These are phyloP conservation scores for Psittacus erithacus DNA, from an alignment of 2,113 vertebrate species.

Conservation along the genomic window DNA sequence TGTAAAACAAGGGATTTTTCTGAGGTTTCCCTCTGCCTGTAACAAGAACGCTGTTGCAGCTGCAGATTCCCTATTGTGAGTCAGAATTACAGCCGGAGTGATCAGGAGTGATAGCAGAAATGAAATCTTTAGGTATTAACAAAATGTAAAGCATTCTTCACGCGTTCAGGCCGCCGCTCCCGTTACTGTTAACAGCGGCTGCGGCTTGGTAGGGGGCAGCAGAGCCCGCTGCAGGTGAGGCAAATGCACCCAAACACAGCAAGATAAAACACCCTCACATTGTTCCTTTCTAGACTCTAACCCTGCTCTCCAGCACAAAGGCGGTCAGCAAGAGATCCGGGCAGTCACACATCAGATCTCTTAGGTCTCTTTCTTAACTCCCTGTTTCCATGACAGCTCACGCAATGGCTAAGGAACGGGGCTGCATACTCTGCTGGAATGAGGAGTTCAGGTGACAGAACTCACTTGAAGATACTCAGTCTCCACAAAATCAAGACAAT, in stretches of 20 bases:
- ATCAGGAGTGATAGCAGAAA: not conserved
- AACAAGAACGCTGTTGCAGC: not conserved
- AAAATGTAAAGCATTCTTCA: not conserved
- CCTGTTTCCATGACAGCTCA: not conserved
- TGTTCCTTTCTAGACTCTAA: not conserved
- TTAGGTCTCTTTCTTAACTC: not conserved
- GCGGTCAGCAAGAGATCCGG: not conserved
- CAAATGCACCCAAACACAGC: not conserved
- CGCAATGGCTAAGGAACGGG: not conserved
- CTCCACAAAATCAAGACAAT: not conserved
- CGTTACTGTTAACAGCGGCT: not conserved
- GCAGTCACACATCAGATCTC: not conserved
- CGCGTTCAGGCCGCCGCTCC: not conserved
- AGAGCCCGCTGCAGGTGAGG: not conserved
- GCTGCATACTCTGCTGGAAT: not conserved
- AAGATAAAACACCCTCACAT: not conserved
- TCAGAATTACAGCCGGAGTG: not conserved
- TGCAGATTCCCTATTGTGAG: not conserved
- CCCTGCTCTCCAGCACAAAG: not conserved
- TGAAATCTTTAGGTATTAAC: not conserved
- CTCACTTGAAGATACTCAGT: not conserved
- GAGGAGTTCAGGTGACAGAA: not conserved
- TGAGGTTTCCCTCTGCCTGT: not conserved
- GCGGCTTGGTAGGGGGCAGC: constrained; percentile 43
- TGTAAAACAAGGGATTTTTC: not conserved